Conservation (phyloP, 2,113 vertebrate genomes). For the Pipra filicauda region DNA sequence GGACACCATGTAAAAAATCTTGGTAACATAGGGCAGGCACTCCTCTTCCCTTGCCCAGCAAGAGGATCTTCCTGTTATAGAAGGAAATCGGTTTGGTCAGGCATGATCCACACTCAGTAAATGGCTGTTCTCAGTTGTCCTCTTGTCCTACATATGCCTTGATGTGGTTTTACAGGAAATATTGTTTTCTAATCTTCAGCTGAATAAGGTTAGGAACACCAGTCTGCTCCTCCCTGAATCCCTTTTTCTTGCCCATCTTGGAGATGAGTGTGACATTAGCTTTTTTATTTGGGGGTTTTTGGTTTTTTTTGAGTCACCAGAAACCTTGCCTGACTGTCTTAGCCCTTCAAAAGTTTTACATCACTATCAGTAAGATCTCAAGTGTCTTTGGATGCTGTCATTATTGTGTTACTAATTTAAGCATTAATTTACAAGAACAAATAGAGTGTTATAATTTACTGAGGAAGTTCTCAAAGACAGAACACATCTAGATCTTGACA, state of each 20-base stretch:
- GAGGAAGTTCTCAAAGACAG: background rate
- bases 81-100: background rate
- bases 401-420: background rate
- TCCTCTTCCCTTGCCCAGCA: background rate
- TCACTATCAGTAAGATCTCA: background rate
- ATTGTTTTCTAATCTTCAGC: background rate
- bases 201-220: background rate
- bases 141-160: background rate
- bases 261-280: background rate
- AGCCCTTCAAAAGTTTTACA: background rate
- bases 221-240: background rate
- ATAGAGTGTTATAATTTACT: background rate
- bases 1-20: background rate
- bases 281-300: no score
- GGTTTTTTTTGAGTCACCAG: background rate
- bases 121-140: background rate
- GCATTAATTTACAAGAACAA: background rate
- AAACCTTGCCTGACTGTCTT: background rate
- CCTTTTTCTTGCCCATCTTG: background rate
- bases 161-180: background rate
- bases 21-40: background rate
- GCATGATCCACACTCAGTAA: background rate
- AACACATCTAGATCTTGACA: background rate
- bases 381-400: background rate
- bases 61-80: background rate